Conservation (phyloP, 2,113 vertebrate genomes). For the Microtus montanus region DNA sequence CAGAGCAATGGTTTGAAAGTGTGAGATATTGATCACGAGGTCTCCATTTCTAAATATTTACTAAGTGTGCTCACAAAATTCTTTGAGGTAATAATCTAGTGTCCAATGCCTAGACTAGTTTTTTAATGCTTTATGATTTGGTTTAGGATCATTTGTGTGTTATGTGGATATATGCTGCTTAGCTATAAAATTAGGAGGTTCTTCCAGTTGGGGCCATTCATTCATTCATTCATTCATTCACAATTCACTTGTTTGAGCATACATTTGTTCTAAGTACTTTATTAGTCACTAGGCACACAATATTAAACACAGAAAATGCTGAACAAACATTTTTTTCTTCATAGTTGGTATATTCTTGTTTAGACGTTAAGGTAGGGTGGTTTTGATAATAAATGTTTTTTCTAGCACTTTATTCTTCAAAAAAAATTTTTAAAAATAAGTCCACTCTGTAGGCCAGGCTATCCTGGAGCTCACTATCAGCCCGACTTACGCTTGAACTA, state of each 20-base stretch:
- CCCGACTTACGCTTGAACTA: background rate
- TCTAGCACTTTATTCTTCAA: background rate
- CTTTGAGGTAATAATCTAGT: background rate
- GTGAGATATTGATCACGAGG: background rate
- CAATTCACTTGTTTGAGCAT: background rate
- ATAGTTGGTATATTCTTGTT: background rate
- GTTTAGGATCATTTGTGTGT: background rate
- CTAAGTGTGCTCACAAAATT: background rate
- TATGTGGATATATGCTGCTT: background rate
- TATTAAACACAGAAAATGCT: background rate
- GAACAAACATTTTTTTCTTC: background rate
- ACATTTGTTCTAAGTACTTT: background rate
- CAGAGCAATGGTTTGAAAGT: background rate
- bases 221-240: background rate
- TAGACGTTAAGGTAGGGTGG: background rate
- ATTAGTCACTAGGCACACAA: background rate
- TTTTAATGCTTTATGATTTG: background rate
- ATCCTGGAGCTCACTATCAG: background rate
- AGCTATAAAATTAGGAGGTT: slow-evolving; percentile 1
- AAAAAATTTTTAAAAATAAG: background rate
- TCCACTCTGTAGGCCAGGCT: background rate
- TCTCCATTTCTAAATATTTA: background rate
- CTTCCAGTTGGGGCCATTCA: background rate
- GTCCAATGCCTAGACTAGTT: background rate
- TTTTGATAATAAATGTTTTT: slow-evolving; percentile 7